A percentile compares a stretch with the other conserved stretches of the same genome.
Conservation (phyloP, 2,113 vertebrate species). For the Etheostoma cragini region DNA sequence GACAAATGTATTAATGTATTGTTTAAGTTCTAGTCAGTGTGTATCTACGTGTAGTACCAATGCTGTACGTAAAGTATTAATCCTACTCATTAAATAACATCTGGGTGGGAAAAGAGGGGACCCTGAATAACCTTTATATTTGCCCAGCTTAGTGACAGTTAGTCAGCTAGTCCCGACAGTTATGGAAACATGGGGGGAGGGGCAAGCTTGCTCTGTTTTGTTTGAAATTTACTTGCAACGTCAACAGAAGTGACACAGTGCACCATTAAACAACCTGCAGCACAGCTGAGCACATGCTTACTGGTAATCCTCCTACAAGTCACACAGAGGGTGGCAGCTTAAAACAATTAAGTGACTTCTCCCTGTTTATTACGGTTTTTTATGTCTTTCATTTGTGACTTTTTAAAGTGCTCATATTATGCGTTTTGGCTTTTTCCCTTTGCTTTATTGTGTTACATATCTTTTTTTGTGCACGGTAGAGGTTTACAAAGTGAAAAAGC, state of each 20-base stretch:
- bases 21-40: neutral
- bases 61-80: neutral
- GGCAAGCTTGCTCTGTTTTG: too few relatives aligned
- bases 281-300: constrained; percentile 50
- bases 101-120: constrained; percentile 28
- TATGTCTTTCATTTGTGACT: neutral
- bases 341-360: constrained; percentile 34
- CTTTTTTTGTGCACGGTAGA: too few relatives aligned
- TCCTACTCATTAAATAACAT: constrained; percentile 34
- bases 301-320: constrained; percentile 49
- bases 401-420: neutral
- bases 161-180: too few relatives aligned
- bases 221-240: too few relatives aligned
- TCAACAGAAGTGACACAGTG: too few relatives aligned
- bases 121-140: constrained; percentile 56
- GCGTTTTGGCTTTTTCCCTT: too few relatives aligned
- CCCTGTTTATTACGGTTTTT: constrained; percentile 12
- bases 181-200: too few relatives aligned
- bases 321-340: constrained; percentile 25
- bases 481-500: too few relatives aligned
- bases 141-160: neutral
- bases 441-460: too few relatives aligned
- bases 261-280: constrained; percentile 50
- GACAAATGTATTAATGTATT: neutral
- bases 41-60: neutral